A percentile compares a stretch with the other conserved stretches of the same genome.
phyloP scores from a whole-genome alignment of 1,140 invertebrate genomes.

The Elymnias hypermnestra region DNA sequence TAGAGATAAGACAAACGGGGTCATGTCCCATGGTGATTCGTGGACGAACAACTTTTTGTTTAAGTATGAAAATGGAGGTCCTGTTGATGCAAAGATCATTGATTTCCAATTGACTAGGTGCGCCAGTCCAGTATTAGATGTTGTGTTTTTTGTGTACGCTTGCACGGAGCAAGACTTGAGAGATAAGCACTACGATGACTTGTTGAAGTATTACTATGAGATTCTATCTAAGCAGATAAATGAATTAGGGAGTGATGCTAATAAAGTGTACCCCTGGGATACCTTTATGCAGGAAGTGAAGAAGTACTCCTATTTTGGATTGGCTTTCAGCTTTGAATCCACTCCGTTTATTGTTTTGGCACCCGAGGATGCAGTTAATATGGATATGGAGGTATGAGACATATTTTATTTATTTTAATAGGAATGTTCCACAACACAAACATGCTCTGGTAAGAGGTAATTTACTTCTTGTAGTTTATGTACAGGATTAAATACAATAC shows the following conservation, averaged over 20 bases:
- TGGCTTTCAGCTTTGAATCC: constrained; percentile 80
- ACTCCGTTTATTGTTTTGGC: constrained; percentile 78
- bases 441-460: too few species aligned
- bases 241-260: constrained; percentile 78
- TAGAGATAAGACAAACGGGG: constrained; percentile 58
- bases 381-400: constrained; percentile 77
- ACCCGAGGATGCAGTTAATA: constrained; percentile 78
- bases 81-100: constrained; percentile 78
- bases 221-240: constrained; percentile 75
- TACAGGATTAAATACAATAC: too few species aligned
- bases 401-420: too few species aligned
- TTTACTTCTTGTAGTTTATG: too few species aligned
- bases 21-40: constrained; percentile 83
- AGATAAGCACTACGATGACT: constrained; percentile 74
- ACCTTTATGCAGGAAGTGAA: constrained; percentile 75
- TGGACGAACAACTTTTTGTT: constrained; percentile 86
- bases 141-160: constrained; percentile 79
- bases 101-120: constrained; percentile 83
- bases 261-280: constrained; percentile 77
- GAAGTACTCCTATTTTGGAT: constrained; percentile 78
- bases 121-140: constrained; percentile 78
- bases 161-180: constrained; percentile 78
- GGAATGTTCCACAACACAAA: too few species aligned
- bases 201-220: constrained; percentile 78
- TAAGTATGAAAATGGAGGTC: constrained; percentile 57